A percentile compares a stretch with the other conserved stretches of the same genome.
Conservation (phyloP, 2,888 invertebrate genomes). For the Julus scanicus region DNA sequence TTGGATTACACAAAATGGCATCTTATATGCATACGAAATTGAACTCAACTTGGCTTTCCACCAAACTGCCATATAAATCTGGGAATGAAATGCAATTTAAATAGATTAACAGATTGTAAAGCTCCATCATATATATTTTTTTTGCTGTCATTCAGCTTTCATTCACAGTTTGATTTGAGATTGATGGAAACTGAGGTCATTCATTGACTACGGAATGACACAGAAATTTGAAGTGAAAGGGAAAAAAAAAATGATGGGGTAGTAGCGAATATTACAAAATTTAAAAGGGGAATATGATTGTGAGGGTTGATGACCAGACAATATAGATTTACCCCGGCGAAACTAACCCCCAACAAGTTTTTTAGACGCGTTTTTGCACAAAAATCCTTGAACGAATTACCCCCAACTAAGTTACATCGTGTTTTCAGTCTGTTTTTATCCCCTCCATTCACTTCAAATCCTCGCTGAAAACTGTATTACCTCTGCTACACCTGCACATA, state of each 20-base stretch:
- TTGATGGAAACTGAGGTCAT: neutral
- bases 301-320: constrained; percentile 29
- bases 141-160: neutral
- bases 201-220: neutral
- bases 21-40: neutral
- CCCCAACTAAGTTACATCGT: constrained; percentile 36
- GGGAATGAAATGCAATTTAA: no score
- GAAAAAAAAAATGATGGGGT: neutral
- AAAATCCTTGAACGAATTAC: constrained; percentile 24
- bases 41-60: neutral
- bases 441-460: neutral
- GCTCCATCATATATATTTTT: no score
- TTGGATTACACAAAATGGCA: neutral
- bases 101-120: no score
- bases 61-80: neutral
- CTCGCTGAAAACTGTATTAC: constrained; percentile 3
- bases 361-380: neutral
- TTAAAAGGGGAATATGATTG: neutral
- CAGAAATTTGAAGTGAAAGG: neutral
- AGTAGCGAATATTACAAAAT: neutral
- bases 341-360: neutral
- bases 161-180: neutral
- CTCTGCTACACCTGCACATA: neutral
- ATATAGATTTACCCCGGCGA: neutral
- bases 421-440: constrained; percentile 22